phyloP scores from a whole-genome alignment of 2,888 invertebrate genomes.

The Subacronicta megacephala region DNA sequence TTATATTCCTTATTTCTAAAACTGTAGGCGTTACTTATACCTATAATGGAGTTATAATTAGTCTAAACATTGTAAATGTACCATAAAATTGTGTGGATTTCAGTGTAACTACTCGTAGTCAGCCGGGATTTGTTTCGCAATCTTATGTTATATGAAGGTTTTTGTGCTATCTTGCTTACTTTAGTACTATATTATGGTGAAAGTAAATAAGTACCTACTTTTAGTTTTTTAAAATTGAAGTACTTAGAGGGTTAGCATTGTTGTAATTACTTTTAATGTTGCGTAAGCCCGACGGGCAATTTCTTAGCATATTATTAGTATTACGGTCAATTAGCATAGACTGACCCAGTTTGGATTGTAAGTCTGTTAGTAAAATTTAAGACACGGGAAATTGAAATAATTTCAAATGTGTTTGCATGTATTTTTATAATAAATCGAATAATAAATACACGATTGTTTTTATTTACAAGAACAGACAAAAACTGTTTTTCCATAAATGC shows the following conservation, averaged over 20 bases:
- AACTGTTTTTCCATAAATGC: background rate
- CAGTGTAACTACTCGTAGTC: slow-evolving; percentile 38
- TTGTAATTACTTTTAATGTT: slow-evolving; percentile 33
- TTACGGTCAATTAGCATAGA: slow-evolving; percentile 52
- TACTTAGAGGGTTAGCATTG: slow-evolving; percentile 59
- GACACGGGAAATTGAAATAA: slow-evolving; percentile 43
- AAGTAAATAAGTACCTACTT: slow-evolving; percentile 52
- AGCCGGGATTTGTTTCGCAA: slow-evolving; percentile 68
- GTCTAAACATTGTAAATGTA: slow-evolving; percentile 12
- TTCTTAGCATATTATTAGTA: slow-evolving; percentile 30
- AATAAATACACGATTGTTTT: slow-evolving; percentile 28
- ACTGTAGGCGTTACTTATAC: slow-evolving; percentile 37
- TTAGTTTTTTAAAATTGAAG: slow-evolving; percentile 47
- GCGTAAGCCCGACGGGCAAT: slow-evolving; percentile 31
- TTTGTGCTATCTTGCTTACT: slow-evolving; percentile 56
- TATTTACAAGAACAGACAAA: slow-evolving; percentile 13
- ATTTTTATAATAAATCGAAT: slow-evolving; percentile 62
- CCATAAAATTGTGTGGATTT: slow-evolving; percentile 17
- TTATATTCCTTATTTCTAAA: slow-evolving; percentile 39
- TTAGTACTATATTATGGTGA: slow-evolving; percentile 33
- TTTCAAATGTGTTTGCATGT: slow-evolving; percentile 56
- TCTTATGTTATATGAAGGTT: slow-evolving; percentile 51
- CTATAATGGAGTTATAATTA: slow-evolving; percentile 23
- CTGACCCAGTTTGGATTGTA: slow-evolving; percentile 30
- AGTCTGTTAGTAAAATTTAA: slow-evolving; percentile 42